Evolutionary conservation across 30 jellyfish, hydroid and myxozoan genomes (phyloP).

Genomic region (Hydractinia symbiolongicarpus): DNA sequence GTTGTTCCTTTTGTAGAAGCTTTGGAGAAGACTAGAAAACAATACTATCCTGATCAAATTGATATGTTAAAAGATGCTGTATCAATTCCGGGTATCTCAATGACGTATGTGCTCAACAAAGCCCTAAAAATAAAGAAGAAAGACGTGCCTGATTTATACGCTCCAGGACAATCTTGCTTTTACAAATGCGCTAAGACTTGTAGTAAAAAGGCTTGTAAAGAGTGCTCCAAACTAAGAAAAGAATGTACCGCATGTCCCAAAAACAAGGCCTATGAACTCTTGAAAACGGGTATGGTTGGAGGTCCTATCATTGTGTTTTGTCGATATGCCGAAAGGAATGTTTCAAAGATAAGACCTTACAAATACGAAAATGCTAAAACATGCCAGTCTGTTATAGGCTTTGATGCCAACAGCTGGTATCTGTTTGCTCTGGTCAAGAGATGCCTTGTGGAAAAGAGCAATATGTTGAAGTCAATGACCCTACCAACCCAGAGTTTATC

Average conservation of each 20-base stretch:
- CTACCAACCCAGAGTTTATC: not conserved
- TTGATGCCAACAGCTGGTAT: conserved; percentile 23
- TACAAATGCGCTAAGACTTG: not conserved
- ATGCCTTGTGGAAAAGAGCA: conserved; percentile 43
- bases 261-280: not conserved
- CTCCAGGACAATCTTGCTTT: not conserved
- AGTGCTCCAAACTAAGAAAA: not conserved
- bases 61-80: conserved; percentile 22
- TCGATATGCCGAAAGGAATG: conserved; percentile 10
- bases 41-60: conserved; percentile 17
- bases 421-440: conserved; percentile 28
- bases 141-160: not conserved
- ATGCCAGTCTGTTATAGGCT: conserved; percentile 17
- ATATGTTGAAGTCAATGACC: not conserved
- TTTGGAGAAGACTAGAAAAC: conserved; percentile 25
- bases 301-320: conserved; percentile 25
- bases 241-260: not conserved
- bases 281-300: conserved; percentile 40
- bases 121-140: not conserved
- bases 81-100: conserved; percentile 13
- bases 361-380: conserved; percentile 4
- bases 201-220: not conserved
- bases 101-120: conserved; percentile 23
- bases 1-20: conserved; percentile 38
- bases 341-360: conserved; percentile 27